A percentile compares a stretch with the other conserved stretches of the same genome.
These are phyloP conservation scores for Gallinago stenura DNA, from an alignment of 2,797 vertebrate genomes.

Conservation along the genomic window DNA sequence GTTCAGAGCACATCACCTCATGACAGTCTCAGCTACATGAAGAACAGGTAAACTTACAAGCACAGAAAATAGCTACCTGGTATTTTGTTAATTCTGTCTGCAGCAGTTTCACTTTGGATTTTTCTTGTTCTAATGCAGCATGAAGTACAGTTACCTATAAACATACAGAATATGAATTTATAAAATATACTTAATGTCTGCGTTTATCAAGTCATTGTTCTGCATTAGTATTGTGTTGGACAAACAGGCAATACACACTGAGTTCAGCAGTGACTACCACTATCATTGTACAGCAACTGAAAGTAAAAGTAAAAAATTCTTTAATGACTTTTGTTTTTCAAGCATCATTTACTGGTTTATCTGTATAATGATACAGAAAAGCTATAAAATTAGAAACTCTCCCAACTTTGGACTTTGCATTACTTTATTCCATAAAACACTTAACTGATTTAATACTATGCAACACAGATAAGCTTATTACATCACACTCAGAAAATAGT, in stretches of 20 bases:
- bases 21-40: not conserved
- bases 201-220: not conserved
- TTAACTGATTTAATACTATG: not conserved
- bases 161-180: not conserved
- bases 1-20: not conserved
- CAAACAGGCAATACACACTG: not conserved
- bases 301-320: not conserved
- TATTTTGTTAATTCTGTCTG: slow-evolving; percentile 92
- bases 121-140: slow-evolving; percentile 91
- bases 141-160: slow-evolving; percentile 89
- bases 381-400: not conserved
- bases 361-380: not conserved
- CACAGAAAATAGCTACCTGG: slow-evolving; percentile 73
- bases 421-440: not conserved
- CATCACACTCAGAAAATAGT: not conserved
- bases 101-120: slow-evolving; percentile 92
- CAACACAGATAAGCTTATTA: not conserved
- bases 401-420: not conserved
- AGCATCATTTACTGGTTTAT: not conserved
- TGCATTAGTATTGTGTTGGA: not conserved
- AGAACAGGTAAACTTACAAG: not conserved
- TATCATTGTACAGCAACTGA: not conserved
- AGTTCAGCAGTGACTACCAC: not conserved
- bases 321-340: not conserved
- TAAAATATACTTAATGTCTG: not conserved